Percentiles rank a stretch among this genome's conserved stretches.
phyloP scores from a whole-genome alignment of 23 tunicate species.

The Trididemnum clinides region DNA sequence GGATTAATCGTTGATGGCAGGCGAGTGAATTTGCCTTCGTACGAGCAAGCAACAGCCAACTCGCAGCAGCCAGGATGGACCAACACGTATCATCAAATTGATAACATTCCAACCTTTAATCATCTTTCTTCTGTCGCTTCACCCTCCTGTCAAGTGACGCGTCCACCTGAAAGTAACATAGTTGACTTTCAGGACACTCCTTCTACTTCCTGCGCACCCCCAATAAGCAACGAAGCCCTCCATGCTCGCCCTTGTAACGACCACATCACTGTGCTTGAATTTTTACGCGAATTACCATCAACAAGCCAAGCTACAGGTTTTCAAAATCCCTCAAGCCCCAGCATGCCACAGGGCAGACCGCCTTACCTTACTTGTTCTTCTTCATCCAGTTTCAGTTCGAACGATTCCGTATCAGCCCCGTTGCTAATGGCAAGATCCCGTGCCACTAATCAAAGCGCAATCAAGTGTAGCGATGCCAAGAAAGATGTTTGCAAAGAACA shows the following conservation, averaged over 20 bases:
- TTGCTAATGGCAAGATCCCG: not conserved
- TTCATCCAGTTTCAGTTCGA: not conserved
- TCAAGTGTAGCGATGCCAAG: no score
- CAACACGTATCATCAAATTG: constrained; percentile 24
- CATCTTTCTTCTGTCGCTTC: not conserved
- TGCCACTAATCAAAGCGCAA: not conserved
- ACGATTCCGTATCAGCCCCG: constrained; percentile 12
- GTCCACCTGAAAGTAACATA: constrained; percentile 53
- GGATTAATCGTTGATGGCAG: constrained; percentile 78
- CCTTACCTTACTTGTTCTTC: not conserved
- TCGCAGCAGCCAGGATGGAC: constrained; percentile 9
- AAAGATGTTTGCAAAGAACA: no score
- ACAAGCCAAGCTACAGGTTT: constrained; percentile 1
- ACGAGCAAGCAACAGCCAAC: constrained; percentile 72
- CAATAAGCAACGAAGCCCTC: not conserved
- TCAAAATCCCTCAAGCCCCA: constrained; percentile 5
- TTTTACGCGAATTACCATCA: constrained; percentile 2
- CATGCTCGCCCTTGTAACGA: not conserved
- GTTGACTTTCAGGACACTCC: not conserved
- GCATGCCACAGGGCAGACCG: not conserved
- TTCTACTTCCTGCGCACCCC: not conserved
- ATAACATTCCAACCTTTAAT: constrained; percentile 16
- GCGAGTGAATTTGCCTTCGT: constrained; percentile 62
- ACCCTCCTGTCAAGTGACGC: not conserved
- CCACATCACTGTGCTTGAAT: not conserved